Percentiles rank a stretch among this genome's conserved stretches.
Evolutionary conservation across 2,113 vertebrate species (phyloP).

Genomic region (Bubo bubo): DNA sequence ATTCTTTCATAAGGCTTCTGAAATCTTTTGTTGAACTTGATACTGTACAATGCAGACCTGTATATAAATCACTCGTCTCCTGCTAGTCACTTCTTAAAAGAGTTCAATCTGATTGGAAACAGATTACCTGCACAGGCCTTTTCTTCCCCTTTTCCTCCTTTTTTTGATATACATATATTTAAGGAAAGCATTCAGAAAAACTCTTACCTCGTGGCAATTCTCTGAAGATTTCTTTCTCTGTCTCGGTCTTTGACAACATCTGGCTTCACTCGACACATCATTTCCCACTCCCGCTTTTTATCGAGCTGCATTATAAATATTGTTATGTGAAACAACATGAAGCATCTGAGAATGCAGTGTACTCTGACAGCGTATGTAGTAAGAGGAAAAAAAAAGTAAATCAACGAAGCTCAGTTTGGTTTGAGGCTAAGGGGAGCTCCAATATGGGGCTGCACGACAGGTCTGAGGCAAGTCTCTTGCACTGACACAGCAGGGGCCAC

Average conservation of each 20-base stretch:
- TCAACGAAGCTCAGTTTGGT: background rate
- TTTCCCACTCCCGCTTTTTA: conserved; percentile 90
- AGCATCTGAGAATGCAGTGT: conserved; percentile 30
- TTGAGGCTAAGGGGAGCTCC: background rate
- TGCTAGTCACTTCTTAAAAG: conserved; percentile 43
- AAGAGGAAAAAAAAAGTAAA: background rate
- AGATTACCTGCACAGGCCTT: conserved; percentile 39
- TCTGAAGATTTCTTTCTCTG: conserved; percentile 86
- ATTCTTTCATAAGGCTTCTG: conserved; percentile 32
- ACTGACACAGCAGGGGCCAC: background rate
- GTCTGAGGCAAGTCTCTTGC: background rate
- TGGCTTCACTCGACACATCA: conserved; percentile 91
- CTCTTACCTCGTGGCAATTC: conserved; percentile 89
- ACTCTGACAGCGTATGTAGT: background rate
- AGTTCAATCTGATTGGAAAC: conserved; percentile 53
- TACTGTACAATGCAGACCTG: background rate
- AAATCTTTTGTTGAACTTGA: conserved; percentile 29
- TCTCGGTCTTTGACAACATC: conserved; percentile 87
- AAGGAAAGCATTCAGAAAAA: conserved; percentile 1
- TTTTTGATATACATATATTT: background rate
- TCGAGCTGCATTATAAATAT: conserved; percentile 82
- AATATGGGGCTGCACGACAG: background rate
- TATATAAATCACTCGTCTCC: conserved; percentile 51
- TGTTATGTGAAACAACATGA: conserved; percentile 48
- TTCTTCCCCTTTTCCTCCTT: background rate